Percentiles rank a stretch among this genome's conserved stretches.
Evolutionary conservation across 2,797 vertebrate species (phyloP).

Genomic region (Schizothorax lantsangensis): DNA sequence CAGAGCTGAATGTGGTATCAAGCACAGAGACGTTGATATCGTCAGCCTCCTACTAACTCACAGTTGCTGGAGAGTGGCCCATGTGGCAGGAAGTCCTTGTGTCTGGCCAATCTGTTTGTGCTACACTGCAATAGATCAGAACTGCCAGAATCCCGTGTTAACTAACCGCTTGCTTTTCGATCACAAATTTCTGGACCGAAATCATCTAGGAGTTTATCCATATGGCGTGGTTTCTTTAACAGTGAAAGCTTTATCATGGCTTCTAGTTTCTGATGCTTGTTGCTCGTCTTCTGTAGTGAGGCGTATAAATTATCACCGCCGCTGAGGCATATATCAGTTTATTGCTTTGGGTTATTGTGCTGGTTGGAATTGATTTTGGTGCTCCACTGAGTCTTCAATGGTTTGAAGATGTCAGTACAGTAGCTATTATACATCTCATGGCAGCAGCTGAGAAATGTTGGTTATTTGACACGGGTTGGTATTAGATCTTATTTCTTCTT

Average conservation of each 20-base stretch:
- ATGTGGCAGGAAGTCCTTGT: constrained; percentile 23
- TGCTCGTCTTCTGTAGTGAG: not conserved
- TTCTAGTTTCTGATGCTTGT: not conserved
- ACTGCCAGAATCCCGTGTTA: not conserved
- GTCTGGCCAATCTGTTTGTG: constrained; percentile 41
- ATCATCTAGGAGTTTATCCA: not conserved
- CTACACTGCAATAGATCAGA: not conserved
- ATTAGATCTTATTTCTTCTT: not conserved
- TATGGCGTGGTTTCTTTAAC: not conserved
- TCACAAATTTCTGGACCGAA: not conserved
- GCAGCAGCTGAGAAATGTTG: constrained; percentile 9
- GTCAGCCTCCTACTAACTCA: not conserved
- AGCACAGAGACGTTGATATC: not conserved
- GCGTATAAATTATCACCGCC: not conserved
- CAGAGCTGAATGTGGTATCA: not conserved
- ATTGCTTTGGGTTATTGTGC: constrained; percentile 18
- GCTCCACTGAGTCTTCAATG: not conserved
- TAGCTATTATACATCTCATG: not conserved
- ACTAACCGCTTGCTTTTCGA: constrained; percentile 1
- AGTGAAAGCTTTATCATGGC: not conserved
- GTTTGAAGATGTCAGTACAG: not conserved
- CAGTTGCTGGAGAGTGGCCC: not conserved
- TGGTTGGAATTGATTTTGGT: constrained; percentile 9
- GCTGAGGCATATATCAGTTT: not conserved
- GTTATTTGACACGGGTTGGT: not conserved